A percentile compares a stretch with the other conserved stretches of the same genome.
Conservation (phyloP, 2,797 vertebrate genomes). For the Natrix natrix region DNA sequence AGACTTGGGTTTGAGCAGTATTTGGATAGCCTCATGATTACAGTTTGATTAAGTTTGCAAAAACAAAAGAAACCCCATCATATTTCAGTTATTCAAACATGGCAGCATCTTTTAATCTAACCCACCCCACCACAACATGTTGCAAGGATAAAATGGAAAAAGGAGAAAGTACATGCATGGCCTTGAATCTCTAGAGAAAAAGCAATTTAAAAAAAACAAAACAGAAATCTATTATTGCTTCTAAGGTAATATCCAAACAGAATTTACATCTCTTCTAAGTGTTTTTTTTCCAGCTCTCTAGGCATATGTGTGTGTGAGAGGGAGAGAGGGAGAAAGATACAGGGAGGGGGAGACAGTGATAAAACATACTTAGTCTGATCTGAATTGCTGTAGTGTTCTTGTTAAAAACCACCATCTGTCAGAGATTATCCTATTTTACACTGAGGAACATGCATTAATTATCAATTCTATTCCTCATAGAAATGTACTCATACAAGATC, state of each 20-base stretch:
- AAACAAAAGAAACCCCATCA: not conserved
- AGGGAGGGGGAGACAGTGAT: conserved; percentile 35
- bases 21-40: not conserved
- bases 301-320: not conserved
- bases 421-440: conserved; percentile 70
- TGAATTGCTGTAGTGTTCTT: conserved; percentile 66
- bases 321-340: too few relatives aligned
- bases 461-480: conserved; percentile 61
- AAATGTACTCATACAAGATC: conserved; percentile 56
- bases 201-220: not conserved
- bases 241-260: conserved; percentile 4
- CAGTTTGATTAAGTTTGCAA: not conserved
- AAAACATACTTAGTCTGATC: conserved; percentile 56
- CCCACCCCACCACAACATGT: not conserved
- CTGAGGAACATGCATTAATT: conserved; percentile 63
- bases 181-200: not conserved
- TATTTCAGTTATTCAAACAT: not conserved
- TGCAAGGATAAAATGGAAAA: not conserved
- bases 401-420: conserved; percentile 71
- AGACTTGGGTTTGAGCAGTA: not conserved
- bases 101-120: not conserved
- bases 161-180: not conserved
- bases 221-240: conserved; percentile 19
- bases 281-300: not conserved
- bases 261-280: conserved; percentile 38